Percentiles rank a stretch among this genome's conserved stretches.
Evolutionary conservation across 1,140 invertebrate species (phyloP).

Genomic region (Drosophila mojavensis): DNA sequence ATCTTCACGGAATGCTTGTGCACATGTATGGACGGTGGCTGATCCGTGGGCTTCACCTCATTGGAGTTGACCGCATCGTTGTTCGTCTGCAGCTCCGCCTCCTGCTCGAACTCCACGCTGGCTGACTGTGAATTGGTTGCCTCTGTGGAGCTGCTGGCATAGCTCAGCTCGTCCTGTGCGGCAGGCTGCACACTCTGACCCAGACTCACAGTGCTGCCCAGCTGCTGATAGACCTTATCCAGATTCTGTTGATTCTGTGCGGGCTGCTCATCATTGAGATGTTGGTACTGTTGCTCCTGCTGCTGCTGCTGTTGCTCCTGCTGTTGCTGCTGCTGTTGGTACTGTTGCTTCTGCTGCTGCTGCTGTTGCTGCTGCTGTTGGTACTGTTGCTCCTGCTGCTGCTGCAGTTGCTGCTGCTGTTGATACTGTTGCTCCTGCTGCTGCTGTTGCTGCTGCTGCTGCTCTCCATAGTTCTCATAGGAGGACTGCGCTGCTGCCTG

Average conservation of each 20-base stretch:
- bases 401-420: conserved; percentile 59
- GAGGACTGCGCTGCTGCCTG: conserved; percentile 45
- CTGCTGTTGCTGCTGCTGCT: conserved; percentile 45
- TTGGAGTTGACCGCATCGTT: conserved; percentile 26
- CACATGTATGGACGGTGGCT: conserved; percentile 66
- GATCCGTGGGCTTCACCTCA: conserved; percentile 42
- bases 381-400: conserved; percentile 32
- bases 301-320: conserved; percentile 14
- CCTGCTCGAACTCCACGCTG: conserved; percentile 67
- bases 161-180: conserved; percentile 25
- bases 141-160: conserved; percentile 59
- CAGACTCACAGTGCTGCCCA: conserved; percentile 53
- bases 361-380: conserved; percentile 51
- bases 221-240: conserved; percentile 72
- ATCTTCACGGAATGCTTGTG: conserved; percentile 74
- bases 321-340: conserved; percentile 56
- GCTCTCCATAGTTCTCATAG: conserved; percentile 60
- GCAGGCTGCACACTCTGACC: conserved; percentile 32
- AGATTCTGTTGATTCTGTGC: conserved; percentile 60
- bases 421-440: conserved; percentile 58
- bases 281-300: conserved; percentile 23
- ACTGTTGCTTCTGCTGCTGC: conserved; percentile 45
- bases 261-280: conserved; percentile 52
- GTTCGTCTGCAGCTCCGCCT: conserved; percentile 22
- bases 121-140: conserved; percentile 39